Conservation (phyloP, 2,888 invertebrate species). For the Arrhopalites spinosus region DNA sequence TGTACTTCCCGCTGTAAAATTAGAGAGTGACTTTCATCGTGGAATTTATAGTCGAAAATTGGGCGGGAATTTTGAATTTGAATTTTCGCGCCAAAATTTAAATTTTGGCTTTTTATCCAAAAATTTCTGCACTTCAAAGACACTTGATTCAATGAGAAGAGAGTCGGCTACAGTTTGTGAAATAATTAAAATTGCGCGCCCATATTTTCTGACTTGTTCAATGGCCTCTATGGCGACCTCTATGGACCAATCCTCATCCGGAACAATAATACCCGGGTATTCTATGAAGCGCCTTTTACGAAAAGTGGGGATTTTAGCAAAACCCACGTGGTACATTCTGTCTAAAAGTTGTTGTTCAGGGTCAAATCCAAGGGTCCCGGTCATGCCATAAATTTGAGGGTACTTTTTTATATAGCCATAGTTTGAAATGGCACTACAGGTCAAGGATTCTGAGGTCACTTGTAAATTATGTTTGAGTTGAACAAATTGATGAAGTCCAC, state of each 20-base stretch:
- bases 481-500: constrained; percentile 60
- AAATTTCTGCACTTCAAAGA: background rate
- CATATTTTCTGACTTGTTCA: background rate
- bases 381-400: constrained; percentile 58
- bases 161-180: background rate
- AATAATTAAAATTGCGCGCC: background rate
- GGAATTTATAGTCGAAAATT: no score
- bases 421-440: constrained; percentile 60
- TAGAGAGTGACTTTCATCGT: no score
- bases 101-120: background rate
- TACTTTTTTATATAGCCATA: constrained; percentile 57
- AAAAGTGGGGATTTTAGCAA: constrained; percentile 58
- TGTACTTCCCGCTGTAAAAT: no score
- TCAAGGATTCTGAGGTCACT: constrained; percentile 58
- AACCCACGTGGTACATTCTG: constrained; percentile 57
- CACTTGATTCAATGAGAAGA: background rate
- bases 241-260: background rate
- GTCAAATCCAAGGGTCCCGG: constrained; percentile 59
- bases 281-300: constrained; percentile 45
- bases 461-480: constrained; percentile 59
- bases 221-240: background rate
- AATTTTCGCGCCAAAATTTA: no score
- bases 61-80: no score
- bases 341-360: constrained; percentile 57
- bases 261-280: background rate